Conservation (phyloP, 2,113 vertebrate species). For the Pomatorhinus ruficollis region DNA sequence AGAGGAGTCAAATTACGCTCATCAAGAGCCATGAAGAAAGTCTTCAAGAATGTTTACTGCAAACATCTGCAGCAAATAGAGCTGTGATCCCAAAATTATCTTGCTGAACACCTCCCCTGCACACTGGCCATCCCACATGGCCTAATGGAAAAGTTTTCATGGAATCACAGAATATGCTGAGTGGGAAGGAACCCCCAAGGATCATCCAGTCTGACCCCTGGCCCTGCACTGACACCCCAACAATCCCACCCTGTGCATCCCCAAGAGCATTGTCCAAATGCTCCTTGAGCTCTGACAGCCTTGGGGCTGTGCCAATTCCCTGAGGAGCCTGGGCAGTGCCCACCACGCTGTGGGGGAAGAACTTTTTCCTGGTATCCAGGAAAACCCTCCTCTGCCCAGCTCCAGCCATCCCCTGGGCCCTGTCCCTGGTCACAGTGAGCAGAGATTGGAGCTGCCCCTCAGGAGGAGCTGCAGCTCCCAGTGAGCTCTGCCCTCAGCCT, state of each 20-base stretch:
- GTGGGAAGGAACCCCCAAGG: not conserved
- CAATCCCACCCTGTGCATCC: not conserved
- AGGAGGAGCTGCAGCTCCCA: rapidly evolving
- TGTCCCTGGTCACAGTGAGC: not conserved
- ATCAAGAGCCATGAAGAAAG: not conserved
- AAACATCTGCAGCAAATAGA: not conserved
- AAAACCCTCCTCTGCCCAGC: not conserved
- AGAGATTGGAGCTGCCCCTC: not conserved
- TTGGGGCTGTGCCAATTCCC: not conserved
- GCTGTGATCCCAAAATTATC: not conserved
- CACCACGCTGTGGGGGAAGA: not conserved
- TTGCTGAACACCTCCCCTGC: not conserved
- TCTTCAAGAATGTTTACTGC: not conserved
- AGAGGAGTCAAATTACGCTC: not conserved
- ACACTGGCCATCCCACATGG: not conserved
- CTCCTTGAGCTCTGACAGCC: not conserved
- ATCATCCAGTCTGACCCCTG: not conserved
- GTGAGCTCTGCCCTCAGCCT: not conserved
- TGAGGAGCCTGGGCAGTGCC: not conserved
- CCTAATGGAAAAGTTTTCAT: not conserved
- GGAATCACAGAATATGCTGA: not conserved
- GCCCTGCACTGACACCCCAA: not conserved
- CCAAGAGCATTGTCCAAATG: rapidly evolving
- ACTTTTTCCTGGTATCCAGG: not conserved
- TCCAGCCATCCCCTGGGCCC: not conserved